Conservation (phyloP, 2,113 vertebrate genomes). For the Takifugu bimaculatus region DNA sequence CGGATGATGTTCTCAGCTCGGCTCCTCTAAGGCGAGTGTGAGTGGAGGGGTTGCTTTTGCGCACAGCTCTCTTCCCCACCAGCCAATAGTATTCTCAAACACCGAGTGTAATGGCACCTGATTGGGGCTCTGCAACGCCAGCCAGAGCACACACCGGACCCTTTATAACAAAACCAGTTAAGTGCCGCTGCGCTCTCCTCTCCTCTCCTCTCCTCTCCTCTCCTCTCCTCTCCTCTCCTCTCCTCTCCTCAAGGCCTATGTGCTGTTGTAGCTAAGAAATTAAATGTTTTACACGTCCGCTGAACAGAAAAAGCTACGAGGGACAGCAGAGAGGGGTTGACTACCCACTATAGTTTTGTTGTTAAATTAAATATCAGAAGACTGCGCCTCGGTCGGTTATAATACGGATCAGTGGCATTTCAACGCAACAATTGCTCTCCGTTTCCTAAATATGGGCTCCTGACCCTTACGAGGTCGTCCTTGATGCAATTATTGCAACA, state of each 20-base stretch:
- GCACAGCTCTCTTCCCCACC: conserved; percentile 84
- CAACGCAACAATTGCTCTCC: not conserved
- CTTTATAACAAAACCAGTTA: conserved; percentile 64
- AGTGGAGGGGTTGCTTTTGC: conserved; percentile 84
- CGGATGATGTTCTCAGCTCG: conserved; percentile 81
- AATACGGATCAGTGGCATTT: no score
- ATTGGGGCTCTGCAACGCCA: conserved; percentile 77
- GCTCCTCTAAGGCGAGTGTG: conserved; percentile 86
- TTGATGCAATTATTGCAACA: conserved; percentile 33
- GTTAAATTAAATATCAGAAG: no score
- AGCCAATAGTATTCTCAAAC: conserved; percentile 81
- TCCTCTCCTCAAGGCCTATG: conserved; percentile 38
- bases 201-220: conserved; percentile 15
- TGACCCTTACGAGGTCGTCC: not conserved
- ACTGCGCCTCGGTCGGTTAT: no score
- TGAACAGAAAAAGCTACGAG: conserved; percentile 47
- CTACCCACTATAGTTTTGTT: not conserved
- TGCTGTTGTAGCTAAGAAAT: conserved; percentile 47
- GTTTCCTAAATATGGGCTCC: not conserved
- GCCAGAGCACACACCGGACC: conserved; percentile 66
- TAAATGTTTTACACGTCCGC: conserved; percentile 58
- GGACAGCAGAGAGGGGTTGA: conserved; percentile 26
- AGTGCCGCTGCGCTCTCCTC: conserved; percentile 43
- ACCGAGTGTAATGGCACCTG: conserved; percentile 64
- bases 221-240: conserved; percentile 29